phyloP scores from a whole-genome alignment of 2,888 invertebrate species.

The Mythimna pallens region DNA sequence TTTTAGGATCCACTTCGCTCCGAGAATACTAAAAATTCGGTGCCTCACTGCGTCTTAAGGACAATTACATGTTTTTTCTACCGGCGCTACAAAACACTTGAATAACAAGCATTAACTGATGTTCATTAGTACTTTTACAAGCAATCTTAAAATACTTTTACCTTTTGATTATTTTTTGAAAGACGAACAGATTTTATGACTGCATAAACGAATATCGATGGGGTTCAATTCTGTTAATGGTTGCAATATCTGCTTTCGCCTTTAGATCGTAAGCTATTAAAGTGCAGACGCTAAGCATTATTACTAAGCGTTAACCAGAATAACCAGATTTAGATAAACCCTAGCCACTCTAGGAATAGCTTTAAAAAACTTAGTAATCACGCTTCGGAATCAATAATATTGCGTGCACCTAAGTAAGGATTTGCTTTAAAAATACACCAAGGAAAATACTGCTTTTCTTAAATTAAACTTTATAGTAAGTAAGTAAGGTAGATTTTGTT shows the following conservation, averaged over 20 bases:
- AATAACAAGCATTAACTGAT: conserved; percentile 22
- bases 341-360: conserved; percentile 38
- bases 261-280: conserved; percentile 12
- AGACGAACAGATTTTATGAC: not conserved
- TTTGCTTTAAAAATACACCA: conserved; percentile 42
- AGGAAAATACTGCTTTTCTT: not conserved
- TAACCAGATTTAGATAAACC: conserved; percentile 46
- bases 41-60: conserved; percentile 11
- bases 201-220: conserved; percentile 5
- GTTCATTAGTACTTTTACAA: conserved; percentile 23
- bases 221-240: not conserved
- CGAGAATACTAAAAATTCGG: conserved; percentile 7
- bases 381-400: conserved; percentile 53
- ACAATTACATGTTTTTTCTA: conserved; percentile 35
- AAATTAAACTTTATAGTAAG: conserved; percentile 14
- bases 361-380: conserved; percentile 38
- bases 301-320: conserved; percentile 39
- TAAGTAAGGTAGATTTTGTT: conserved; percentile 22
- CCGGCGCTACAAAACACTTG: conserved; percentile 39
- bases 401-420: conserved; percentile 35
- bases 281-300: conserved; percentile 16
- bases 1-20: conserved; percentile 10
- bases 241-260: conserved; percentile 1
- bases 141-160: conserved; percentile 13
- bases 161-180: conserved; percentile 6